phyloP scores from a whole-genome alignment of 2,888 invertebrate species.

The Eupithecia dodoneata region DNA sequence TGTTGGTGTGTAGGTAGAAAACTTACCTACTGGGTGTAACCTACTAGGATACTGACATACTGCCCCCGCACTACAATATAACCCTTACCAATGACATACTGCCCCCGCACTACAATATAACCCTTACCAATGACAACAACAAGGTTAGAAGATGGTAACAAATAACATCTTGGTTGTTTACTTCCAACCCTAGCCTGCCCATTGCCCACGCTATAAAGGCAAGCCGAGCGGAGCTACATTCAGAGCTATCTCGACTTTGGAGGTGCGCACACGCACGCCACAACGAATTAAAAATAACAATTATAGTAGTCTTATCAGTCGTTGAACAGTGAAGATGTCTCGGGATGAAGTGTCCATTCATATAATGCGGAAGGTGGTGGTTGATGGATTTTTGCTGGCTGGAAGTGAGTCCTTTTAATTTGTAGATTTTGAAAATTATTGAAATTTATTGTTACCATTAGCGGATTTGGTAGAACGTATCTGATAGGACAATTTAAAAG shows the following conservation, averaged over 20 bases:
- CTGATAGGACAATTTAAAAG: not conserved
- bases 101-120: no score
- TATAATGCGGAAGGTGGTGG: conserved; percentile 63
- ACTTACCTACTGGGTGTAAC: no score
- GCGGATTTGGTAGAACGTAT: not conserved
- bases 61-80: no score
- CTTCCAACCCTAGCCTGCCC: not conserved
- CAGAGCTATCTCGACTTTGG: conserved; percentile 9
- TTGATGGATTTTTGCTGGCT: conserved; percentile 64
- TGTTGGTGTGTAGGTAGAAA: not conserved
- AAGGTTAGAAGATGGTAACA: not conserved
- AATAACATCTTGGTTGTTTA: conserved; percentile 6
- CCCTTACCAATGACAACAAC: not conserved
- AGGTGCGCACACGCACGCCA: conserved; percentile 7
- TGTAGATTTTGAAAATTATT: not conserved
- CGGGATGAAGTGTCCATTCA: conserved; percentile 57
- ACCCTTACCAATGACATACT: no score
- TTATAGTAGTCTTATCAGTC: not conserved
- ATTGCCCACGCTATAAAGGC: conserved; percentile 16
- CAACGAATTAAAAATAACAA: not conserved
- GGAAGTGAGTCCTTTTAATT: conserved; percentile 61
- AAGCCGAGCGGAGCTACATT: not conserved
- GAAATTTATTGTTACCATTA: not conserved
- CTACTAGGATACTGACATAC: no score
- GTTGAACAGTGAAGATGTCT: conserved; percentile 47